Evolutionary conservation across 1,140 invertebrate genomes (phyloP), one percentile per base, ranked within the genome.

Genomic region (Camponotus floridanus): DNA sequence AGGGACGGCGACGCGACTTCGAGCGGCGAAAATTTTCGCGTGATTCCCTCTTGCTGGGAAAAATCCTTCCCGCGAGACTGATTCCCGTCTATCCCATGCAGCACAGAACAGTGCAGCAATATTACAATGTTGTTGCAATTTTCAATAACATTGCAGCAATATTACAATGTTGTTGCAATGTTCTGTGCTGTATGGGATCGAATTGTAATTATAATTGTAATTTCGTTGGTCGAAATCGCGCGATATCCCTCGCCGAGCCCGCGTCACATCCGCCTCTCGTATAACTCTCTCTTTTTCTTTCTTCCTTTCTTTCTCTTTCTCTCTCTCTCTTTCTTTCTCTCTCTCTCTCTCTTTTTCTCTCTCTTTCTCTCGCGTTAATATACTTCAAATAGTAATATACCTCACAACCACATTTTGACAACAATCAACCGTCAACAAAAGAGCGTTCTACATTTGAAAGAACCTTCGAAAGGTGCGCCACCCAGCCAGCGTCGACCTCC

Each of bases 401-500:
- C 91, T 95, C 94, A 95, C 94, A 95, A 95, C 94, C 94, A 26
- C 26, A 94, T 94, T 94, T 95, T 94, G 93, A 95, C 93, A 94
- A 95, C 92, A 94, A 95, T 94, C 92, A 94, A 95, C 88, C 90
- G 92, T 94, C 90, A 95, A 94, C 93, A 95, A 93, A 93, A 94
- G 91, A 93, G 88, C 88, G 88, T 92, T 87, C 93, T 91, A 51
- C 39, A 91, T 87, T 85, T 92, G 85, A 90, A 94, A 94, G 93
- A 94, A 94, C 89, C 80, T 92, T 91, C 91, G 91, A 93, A 94
- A 94, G 91, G 87, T 92, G 93, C 92, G 92, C 78, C 92, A 83
- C 64, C 89, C 83, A 81, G 87, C 87, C 84, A 85, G 86, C 79
- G 55, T 85, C 85, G 86, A 86, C 81, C 85, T 62, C 87, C 81